A percentile compares a stretch with the other conserved stretches of the same genome.
phyloP scores from a whole-genome alignment of 2,797 vertebrate genomes.

The Chiroxiphia lanceolata region DNA sequence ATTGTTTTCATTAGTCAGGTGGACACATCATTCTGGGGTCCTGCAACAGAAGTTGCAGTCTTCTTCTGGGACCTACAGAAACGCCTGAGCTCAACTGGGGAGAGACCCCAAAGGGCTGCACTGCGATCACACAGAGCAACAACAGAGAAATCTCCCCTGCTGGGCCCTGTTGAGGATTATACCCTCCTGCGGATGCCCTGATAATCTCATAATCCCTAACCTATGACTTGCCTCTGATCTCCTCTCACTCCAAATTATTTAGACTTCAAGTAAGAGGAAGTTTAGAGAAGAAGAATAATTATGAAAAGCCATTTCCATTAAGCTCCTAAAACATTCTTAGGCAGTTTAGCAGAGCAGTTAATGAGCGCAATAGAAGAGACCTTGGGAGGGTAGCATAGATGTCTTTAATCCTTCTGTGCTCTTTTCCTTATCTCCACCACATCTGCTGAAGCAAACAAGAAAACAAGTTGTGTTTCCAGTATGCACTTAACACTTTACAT shows the following conservation, averaged over 20 bases:
- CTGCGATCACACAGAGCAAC: background rate
- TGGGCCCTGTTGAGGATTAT: background rate
- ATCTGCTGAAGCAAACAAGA: conserved; percentile 22
- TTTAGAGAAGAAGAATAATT: conserved; percentile 38
- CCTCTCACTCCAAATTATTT: conserved; percentile 44
- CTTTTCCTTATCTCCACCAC: conserved; percentile 23
- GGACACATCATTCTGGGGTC: fast-evolving
- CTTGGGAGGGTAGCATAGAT: background rate
- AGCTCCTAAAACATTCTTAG: conserved; percentile 10
- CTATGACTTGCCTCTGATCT: conserved; percentile 45
- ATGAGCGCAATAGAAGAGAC: background rate
- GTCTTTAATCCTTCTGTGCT: background rate
- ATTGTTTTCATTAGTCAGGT: background rate
- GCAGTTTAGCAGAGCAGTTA: conserved; percentile 26
- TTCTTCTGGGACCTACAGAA: background rate
- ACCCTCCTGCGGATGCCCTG: background rate
- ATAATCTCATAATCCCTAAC: conserved; percentile 45
- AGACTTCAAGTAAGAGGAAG: conserved; percentile 31
- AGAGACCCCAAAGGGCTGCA: background rate
- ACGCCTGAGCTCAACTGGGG: background rate
- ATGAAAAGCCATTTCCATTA: conserved; percentile 20
- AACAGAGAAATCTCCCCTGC: background rate
- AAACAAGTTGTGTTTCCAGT: background rate
- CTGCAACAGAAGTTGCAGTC: background rate
- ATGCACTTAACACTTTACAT: background rate